Evolutionary conservation across 35 echinoderm and acorn worm species (phyloP).

Genomic region (Stichopus chloronotus): DNA sequence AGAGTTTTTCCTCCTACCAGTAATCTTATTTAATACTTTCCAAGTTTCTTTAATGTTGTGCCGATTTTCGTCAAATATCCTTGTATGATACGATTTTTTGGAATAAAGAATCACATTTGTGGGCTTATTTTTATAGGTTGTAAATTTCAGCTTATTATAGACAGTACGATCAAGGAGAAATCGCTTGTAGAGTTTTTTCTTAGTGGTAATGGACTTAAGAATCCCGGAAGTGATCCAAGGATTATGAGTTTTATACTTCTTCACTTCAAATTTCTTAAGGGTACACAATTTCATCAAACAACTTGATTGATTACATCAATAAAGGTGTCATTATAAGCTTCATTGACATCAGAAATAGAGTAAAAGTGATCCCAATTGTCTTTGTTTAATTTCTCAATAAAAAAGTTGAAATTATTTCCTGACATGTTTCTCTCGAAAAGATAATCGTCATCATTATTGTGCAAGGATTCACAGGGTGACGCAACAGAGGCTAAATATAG

Average conservation of each 20-base stretch:
- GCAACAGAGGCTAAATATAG: background rate
- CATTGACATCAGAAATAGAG: slow-evolving; percentile 11
- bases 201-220: slow-evolving; percentile 24
- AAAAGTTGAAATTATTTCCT: slow-evolving; percentile 14
- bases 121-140: slow-evolving; percentile 28
- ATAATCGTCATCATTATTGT: no score
- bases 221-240: slow-evolving; percentile 21
- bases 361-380: background rate
- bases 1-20: background rate
- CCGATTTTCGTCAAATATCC: background rate
- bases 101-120: background rate
- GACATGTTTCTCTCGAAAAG: background rate
- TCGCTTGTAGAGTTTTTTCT: slow-evolving; percentile 1
- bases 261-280: slow-evolving; percentile 3
- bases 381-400: no score
- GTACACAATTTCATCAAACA: slow-evolving; percentile 5
- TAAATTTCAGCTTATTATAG: background rate
- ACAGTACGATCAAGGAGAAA: background rate
- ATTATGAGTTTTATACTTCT: slow-evolving; percentile 11
- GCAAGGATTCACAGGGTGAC: background rate
- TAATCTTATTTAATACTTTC: background rate
- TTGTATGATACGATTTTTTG: slow-evolving; percentile 9
- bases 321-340: slow-evolving; percentile 28
- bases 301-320: slow-evolving; percentile 31
- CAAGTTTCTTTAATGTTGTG: slow-evolving; percentile 21